Evolutionary conservation across 2,113 vertebrate genomes (phyloP), one percentile per base, ranked within the genome.

Genomic region (Candoia aspera): DNA sequence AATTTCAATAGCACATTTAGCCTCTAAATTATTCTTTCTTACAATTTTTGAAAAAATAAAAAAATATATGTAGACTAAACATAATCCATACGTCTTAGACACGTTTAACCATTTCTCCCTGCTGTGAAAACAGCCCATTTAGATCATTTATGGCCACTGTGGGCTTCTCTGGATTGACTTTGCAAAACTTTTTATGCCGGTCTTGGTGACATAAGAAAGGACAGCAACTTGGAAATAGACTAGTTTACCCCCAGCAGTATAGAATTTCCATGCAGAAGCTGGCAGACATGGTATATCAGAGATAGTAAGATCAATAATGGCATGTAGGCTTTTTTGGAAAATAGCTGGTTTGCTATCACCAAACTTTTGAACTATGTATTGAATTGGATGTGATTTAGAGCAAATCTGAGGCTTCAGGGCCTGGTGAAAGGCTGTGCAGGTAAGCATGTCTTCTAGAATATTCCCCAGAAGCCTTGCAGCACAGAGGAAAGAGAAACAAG

Each of bases 61-160:
- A 86, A 68, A 68, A 8, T 83, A 29, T 84, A 87, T 87, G 91
- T 93, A 97, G 96, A 96, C 96, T 97, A 96, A 97, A 97, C 95
- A 97, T 0, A 0, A 94, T 94, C 92, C 93, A 95, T 95, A 95
- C 57, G 64, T 91, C 68, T 94, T 86, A 90, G 86, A 95, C 64
- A 85, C 91, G 55, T 49, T 90, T 55, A 94, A 57, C 21, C 84
- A 6, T 94, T 93, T 93, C 84, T 49, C 87, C 57, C 0, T 57
- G 88, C 12, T 96, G 94, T 89, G 91, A 94, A 96, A 95, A 85
- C 37, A 93, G 33, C 21, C 84, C 86, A 55, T 94, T 93, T 91
- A 90, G 90, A 57, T 86, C 90, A 83, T 93, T 96, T 93, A 94
- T 93, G 93, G 55, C 53, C 87, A 87, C 29, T 33, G 23, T 88